These are phyloP conservation scores for Cyrtodaria siliqua DNA, from an alignment of 2,888 invertebrate species.

Conservation along the genomic window DNA sequence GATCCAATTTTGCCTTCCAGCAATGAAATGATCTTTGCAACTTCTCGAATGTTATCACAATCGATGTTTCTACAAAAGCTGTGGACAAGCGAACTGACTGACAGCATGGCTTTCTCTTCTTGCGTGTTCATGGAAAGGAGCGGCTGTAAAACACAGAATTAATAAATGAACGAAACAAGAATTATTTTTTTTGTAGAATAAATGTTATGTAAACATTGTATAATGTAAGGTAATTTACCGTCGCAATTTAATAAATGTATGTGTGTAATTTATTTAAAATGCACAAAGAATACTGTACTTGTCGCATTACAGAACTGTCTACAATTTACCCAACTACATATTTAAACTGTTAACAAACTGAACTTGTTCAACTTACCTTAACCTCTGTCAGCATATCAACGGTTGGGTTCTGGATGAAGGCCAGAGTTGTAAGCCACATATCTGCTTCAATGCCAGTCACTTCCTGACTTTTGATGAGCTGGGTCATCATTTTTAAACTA, in stretches of 20 bases:
- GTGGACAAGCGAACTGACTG: conserved; percentile 90
- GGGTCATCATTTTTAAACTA: conserved; percentile 93
- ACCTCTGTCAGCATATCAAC: conserved; percentile 86
- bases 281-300: too few relatives aligned
- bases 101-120: conserved; percentile 89
- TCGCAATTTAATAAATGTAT: too few relatives aligned
- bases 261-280: too few relatives aligned
- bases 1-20: conserved; percentile 67
- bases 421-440: conserved; percentile 95
- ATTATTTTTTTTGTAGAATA: too few relatives aligned
- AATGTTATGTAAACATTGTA: too few relatives aligned
- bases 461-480: conserved; percentile 90
- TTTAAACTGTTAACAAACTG: too few relatives aligned
- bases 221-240: too few relatives aligned
- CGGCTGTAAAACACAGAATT: conserved; percentile 76
- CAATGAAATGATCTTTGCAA: conserved; percentile 80
- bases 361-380: conserved; percentile 78
- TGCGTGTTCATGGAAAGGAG: conserved; percentile 83
- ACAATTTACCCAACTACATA: too few relatives aligned
- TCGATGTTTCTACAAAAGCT: conserved; percentile 89
- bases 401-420: conserved; percentile 89
- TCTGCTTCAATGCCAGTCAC: conserved; percentile 90
- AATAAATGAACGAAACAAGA: too few relatives aligned
- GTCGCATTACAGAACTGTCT: too few relatives aligned
- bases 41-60: conserved; percentile 83